Evolutionary conservation across 2,888 invertebrate genomes (phyloP), one percentile per base, ranked within the genome.

Genomic region (Sepioteuthis lessoniana): DNA sequence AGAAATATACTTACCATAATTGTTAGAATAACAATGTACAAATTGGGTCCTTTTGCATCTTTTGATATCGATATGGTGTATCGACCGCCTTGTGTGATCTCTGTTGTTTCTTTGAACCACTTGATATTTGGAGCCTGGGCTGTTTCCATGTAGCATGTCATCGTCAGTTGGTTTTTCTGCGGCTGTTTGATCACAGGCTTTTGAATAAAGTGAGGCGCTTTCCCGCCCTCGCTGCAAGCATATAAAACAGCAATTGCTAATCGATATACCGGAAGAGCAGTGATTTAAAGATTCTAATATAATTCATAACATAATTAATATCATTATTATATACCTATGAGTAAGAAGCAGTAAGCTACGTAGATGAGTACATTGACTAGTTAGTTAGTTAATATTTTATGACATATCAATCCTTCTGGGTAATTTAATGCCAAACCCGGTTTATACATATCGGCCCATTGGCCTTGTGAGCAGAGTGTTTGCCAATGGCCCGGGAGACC

Each of bases 121-220:
- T 98, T 98, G 97, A 99, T 99, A 96, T 99, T 98, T 94, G 99
- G 99, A 95, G 98, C 98, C 94, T 99, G 99, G 97, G 99, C 98
- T 94, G 99, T 99, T 98, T 99, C 99, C 97, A 99, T 98, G 96
- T 98, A 98, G 97, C 99, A 99, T 97, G 99, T 99, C 99, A 99
- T 99, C 96, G 99, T 98, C 95, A 99, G 98, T 95, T 98, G 97
- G 93, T 96, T 96, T 95, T 99, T 99, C 98, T 97, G 99, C 42
- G 92, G 92, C 97, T 99, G 99, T 98, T 99, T 99, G 97, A 99
- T 99, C 97, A 98, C 98, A 95, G 99, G 99, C 98, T 99, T 99
- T 98, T 99, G 99, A 97, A 99, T 98, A 97, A 99, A 99, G 93
- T 99, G 99, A 94, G 99, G 99, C 46, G 99, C 99, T 94, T 97